A percentile compares a stretch with the other conserved stretches of the same genome.
Conservation (phyloP, 2,888 invertebrate genomes). For the Helobdella robusta region DNA sequence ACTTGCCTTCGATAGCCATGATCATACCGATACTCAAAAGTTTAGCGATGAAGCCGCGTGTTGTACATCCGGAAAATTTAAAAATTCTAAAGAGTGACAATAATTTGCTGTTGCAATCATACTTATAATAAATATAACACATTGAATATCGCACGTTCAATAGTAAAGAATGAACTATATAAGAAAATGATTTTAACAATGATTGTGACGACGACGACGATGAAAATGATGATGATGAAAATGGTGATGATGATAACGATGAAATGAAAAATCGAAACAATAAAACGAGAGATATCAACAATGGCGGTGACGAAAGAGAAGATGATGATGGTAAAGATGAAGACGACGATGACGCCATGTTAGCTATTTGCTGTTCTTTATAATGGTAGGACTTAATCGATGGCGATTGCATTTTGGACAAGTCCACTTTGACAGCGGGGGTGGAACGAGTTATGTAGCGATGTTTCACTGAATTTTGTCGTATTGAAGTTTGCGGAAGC, state of each 20-base stretch:
- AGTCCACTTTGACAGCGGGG: constrained; percentile 19
- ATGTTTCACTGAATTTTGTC: constrained; percentile 6
- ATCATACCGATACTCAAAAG: no score
- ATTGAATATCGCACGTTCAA: background rate
- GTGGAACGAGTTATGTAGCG: background rate
- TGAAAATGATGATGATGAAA: background rate
- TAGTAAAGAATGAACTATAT: background rate
- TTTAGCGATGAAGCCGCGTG: no score
- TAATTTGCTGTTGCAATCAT: no score
- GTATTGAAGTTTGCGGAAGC: background rate
- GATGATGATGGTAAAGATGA: background rate
- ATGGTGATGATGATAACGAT: background rate
- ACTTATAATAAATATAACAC: no score
- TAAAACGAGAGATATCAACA: background rate
- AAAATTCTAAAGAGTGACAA: no score
- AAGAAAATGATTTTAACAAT: background rate
- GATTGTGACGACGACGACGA: background rate
- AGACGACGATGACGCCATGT: background rate
- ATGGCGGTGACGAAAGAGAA: background rate
- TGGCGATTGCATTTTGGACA: background rate
- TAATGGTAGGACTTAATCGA: background rate
- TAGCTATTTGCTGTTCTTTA: constrained; percentile 6
- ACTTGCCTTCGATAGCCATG: no score
- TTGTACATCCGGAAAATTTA: no score
- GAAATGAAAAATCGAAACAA: background rate